Evolutionary conservation across 2,888 invertebrate genomes (phyloP).

Genomic region (Girardia tigrina): DNA sequence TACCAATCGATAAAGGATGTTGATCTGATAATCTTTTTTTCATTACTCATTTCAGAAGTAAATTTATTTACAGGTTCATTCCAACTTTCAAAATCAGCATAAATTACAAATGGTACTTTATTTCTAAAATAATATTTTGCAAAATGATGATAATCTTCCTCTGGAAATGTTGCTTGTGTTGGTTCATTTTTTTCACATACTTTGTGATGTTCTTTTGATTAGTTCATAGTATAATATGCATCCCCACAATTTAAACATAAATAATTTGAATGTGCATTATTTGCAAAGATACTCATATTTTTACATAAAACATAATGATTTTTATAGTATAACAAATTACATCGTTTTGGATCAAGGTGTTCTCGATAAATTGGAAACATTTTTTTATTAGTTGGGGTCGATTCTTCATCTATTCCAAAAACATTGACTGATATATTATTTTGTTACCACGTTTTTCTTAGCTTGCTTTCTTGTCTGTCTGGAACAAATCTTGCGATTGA

Average conservation of each 20-base stretch:
- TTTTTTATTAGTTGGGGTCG: too few species aligned
- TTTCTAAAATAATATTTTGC: not conserved
- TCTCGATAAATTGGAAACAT: too few species aligned
- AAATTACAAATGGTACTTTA: not conserved
- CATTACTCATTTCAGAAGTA: too few species aligned
- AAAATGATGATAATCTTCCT: not conserved
- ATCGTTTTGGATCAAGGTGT: too few species aligned
- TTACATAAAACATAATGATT: not conserved
- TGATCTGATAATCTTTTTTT: too few species aligned
- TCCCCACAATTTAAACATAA: not conserved
- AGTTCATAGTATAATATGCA: not conserved
- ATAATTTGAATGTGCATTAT: not conserved
- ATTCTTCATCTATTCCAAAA: too few species aligned
- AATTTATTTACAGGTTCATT: too few species aligned
- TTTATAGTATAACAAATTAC: not conserved
- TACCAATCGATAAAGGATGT: too few species aligned
- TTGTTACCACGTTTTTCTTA: too few species aligned
- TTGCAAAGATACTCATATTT: not conserved
- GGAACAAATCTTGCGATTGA: too few species aligned
- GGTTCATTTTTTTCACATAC: not conserved
- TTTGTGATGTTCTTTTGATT: not conserved
- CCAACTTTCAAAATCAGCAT: not conserved
- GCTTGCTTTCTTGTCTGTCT: too few species aligned
- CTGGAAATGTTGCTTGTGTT: not conserved
- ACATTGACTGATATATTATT: too few species aligned